Base-by-base conservation (phyloP, 2,113 vertebrate species). In the Oreochromis spilurus region DNA sequence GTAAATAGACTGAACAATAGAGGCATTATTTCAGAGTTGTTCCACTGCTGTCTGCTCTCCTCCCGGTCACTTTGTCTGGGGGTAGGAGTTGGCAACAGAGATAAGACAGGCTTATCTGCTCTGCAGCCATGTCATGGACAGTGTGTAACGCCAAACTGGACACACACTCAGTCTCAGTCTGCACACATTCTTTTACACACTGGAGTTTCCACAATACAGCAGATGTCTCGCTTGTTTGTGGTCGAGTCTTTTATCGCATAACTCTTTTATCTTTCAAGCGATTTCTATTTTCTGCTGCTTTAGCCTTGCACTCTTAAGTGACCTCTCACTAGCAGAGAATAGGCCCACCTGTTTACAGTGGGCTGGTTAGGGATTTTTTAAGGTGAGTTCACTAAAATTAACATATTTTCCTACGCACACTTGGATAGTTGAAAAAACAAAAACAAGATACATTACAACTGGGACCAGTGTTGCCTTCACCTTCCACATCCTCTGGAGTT, bases 21-120 rank as follows among this genome's bases (percentile, higher is more conserved):
- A 78, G 79, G 50, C 82, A 78, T 94, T 93, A 84, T 92, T 91
- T 84, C 80, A 72, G 62, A 52, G 78, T 70, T 83, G 70, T 72
- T 86, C 60, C 82, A 83, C 13, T 45, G 86, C 88, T 67, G 79
- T 84, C 86, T 84, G 55, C 81, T 84, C 77, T 88, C 54, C 58
- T 17, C 82, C 79, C 65, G 4, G n/a, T 55, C 90, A 79, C 83
- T 89, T 86, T 92, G 88, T 89, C 85, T 16, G 48, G 54, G 79
- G 62, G 34, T 79, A 84, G 86, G 62, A 83, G 87, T 89, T 85
- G 77, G 92, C 57, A 77, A 70, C 82, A 21, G 62, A 88, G 90
- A 93, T 92, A 92, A 91, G 82, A 67, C 65, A 0, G 58, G 43
- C 92, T 91, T 95, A 95, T 95, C 93, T 48, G 91, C 88, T 57